Percentiles rank a stretch among this genome's conserved stretches.
Evolutionary conservation across 2,797 vertebrate species (phyloP).

Genomic region (Coluber constrictor): DNA sequence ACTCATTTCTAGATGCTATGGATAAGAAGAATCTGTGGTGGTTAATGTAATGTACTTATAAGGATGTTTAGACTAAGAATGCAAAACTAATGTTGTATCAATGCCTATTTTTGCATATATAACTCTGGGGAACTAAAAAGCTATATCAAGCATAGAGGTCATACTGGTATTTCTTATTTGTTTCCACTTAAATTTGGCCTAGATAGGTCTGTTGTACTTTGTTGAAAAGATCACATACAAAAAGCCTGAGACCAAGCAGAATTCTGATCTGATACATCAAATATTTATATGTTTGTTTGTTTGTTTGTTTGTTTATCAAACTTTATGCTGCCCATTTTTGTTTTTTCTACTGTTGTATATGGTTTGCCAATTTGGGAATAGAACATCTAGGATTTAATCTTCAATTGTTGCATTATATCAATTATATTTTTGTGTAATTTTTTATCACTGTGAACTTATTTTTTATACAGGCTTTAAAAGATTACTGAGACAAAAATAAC

Average conservation of each 20-base stretch:
- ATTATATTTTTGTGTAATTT: background rate
- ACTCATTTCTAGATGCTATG: background rate
- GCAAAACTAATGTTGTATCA: background rate
- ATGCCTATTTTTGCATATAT: background rate
- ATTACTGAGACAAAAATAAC: background rate
- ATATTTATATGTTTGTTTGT: background rate
- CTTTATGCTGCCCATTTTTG: background rate
- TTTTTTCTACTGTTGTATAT: background rate
- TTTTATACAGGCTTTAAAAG: background rate
- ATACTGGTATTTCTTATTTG: background rate
- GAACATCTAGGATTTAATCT: background rate
- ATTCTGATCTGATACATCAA: background rate
- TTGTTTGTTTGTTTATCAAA: background rate
- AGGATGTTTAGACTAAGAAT: background rate
- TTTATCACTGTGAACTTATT: background rate
- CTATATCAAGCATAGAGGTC: background rate
- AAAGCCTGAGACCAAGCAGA: background rate
- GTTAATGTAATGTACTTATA: background rate
- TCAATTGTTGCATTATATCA: background rate
- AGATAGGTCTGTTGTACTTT: background rate
- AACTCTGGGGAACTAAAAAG: background rate
- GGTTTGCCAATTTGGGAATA: background rate
- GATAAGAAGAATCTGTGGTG: background rate
- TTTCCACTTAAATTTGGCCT: background rate
- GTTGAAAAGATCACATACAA: background rate